Evolutionary conservation across 2,888 invertebrate genomes (phyloP).

Genomic region (Drosophila borealis): DNA sequence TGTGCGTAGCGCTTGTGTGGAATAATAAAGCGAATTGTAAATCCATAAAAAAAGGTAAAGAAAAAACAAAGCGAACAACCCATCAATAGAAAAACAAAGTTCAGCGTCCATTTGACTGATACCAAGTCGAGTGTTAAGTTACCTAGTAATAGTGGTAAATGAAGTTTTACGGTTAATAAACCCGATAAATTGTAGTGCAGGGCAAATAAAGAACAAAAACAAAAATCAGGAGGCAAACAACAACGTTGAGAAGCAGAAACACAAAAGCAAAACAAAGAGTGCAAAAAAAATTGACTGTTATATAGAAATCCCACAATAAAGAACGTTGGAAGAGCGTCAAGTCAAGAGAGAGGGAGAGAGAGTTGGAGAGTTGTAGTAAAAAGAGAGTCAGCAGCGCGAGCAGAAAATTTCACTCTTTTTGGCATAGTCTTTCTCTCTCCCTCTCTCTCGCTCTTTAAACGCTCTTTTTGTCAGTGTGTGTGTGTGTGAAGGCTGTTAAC

Average conservation of each 20-base stretch:
- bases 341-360: neutral
- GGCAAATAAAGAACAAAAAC: slow-evolving; percentile 61
- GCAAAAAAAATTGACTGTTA: slow-evolving; percentile 33
- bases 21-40: slow-evolving; percentile 15
- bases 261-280: slow-evolving; percentile 70
- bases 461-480: slow-evolving; percentile 13
- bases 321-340: slow-evolving; percentile 10
- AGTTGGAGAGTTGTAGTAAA: neutral
- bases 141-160: slow-evolving; percentile 48
- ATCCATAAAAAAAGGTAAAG: slow-evolving; percentile 20
- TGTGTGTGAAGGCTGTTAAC: slow-evolving; percentile 44
- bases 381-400: slow-evolving; percentile 9
- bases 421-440: neutral
- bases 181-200: slow-evolving; percentile 60
- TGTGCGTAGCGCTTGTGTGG: neutral
- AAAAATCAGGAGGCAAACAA: slow-evolving; percentile 56
- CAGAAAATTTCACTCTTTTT: slow-evolving; percentile 3
- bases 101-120: slow-evolving; percentile 52
- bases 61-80: slow-evolving; percentile 7
- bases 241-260: slow-evolving; percentile 48
- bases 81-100: slow-evolving; percentile 37
- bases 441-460: neutral
- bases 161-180: slow-evolving; percentile 67
- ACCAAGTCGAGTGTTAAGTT: slow-evolving; percentile 41
- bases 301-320: slow-evolving; percentile 24